These are phyloP conservation scores for Helarctos malayanus DNA, from an alignment of 2,797 vertebrate species.

Conservation along the genomic window DNA sequence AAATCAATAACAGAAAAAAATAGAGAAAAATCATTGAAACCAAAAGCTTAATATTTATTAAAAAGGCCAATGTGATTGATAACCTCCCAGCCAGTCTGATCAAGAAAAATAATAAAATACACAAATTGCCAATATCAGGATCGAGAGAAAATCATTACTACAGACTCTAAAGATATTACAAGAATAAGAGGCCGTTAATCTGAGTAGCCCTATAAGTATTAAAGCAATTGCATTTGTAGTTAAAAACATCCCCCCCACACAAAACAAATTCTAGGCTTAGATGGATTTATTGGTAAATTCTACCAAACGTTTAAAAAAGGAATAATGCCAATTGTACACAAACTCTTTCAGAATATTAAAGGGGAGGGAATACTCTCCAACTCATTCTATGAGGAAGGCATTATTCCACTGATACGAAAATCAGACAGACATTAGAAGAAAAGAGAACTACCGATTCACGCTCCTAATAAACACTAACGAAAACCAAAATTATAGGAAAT, in stretches of 20 bases:
- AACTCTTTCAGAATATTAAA: not conserved
- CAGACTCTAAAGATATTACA: not conserved
- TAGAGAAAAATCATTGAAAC: slow-evolving; percentile 42
- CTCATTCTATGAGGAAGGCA: not conserved
- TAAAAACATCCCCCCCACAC: not conserved
- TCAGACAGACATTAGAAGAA: not conserved
- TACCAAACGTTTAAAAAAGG: slow-evolving; percentile 30
- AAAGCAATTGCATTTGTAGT: not conserved
- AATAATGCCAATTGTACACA: not conserved
- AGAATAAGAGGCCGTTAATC: not conserved
- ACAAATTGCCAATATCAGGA: not conserved
- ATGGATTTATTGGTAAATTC: not conserved
- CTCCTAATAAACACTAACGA: not conserved
- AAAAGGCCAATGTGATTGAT: slow-evolving; percentile 21
- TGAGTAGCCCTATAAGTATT: not conserved
- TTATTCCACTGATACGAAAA: not conserved
- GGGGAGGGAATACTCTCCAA: not conserved
- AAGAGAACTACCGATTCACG: not conserved
- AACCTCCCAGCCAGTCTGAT: not conserved
- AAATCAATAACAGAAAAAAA: not conserved
- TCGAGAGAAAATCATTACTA: not conserved
- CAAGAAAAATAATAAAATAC: not conserved
- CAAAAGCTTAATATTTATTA: slow-evolving; percentile 3
- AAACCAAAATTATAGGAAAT: slow-evolving; percentile 7
- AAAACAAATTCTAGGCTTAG: not conserved